Conservation (phyloP, 2,888 invertebrate genomes). For the Mythimna pallens region DNA sequence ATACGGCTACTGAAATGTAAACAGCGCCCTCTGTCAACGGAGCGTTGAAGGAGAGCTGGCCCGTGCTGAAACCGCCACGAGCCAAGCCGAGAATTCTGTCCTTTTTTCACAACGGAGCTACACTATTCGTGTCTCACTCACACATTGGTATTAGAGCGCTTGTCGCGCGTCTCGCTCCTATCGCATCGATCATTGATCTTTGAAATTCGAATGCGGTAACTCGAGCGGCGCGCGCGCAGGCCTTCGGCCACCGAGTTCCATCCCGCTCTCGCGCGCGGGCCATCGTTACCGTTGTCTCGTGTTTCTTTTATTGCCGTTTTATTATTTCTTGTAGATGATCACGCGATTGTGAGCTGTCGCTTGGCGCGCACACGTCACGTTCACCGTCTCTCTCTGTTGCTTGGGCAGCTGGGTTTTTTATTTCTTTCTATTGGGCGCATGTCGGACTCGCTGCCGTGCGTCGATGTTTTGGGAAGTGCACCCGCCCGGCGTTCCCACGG, state of each 20-base stretch:
- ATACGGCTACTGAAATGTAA: conserved; percentile 65
- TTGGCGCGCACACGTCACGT: conserved; percentile 89
- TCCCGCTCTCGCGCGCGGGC: conserved; percentile 84
- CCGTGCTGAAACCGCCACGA: conserved; percentile 84
- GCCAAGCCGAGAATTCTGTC: conserved; percentile 78
- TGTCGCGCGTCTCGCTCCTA: conserved; percentile 85
- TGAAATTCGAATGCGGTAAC: conserved; percentile 89
- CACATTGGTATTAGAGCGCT: conserved; percentile 70
- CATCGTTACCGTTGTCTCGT: conserved; percentile 86
- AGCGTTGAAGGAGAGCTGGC: conserved; percentile 61
- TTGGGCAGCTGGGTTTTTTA: conserved; percentile 56
- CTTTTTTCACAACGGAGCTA: conserved; percentile 63
- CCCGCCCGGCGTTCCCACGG: conserved; percentile 91
- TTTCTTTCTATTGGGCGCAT: conserved; percentile 84
- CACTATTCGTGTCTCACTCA: conserved; percentile 70
- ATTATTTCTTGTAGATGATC: conserved; percentile 91
- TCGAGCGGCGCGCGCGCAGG: conserved; percentile 88
- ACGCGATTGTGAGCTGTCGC: conserved; percentile 91
- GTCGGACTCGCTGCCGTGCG: conserved; percentile 89
- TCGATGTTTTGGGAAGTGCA: conserved; percentile 91
- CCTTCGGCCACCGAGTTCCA: conserved; percentile 79
- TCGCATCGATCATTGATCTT: conserved; percentile 90
- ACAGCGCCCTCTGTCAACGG: conserved; percentile 81
- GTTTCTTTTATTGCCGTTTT: conserved; percentile 91
- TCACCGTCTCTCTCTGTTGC: conserved; percentile 72